These are phyloP conservation scores for Eupithecia exiguata DNA, from an alignment of 2,888 invertebrate genomes.

Conservation along the genomic window DNA sequence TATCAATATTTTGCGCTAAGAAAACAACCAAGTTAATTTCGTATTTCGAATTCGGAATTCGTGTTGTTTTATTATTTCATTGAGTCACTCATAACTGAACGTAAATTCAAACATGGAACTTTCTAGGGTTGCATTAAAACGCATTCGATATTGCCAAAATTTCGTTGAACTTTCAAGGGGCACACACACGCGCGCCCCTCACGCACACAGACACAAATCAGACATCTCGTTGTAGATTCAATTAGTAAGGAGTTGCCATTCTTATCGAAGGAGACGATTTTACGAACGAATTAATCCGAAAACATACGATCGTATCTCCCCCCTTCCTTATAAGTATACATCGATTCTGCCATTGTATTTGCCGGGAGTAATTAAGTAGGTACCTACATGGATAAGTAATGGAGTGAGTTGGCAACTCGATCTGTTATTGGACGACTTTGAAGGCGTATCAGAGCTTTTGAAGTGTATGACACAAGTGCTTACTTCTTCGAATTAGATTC, in stretches of 20 bases:
- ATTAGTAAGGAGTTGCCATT: constrained; percentile 83
- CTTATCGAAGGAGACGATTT: constrained; percentile 83
- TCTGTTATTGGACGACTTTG: constrained; percentile 43
- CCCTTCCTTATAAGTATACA: constrained; percentile 64
- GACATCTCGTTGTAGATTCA: constrained; percentile 83
- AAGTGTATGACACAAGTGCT: constrained; percentile 37
- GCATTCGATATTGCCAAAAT: constrained; percentile 55
- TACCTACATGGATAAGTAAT: constrained; percentile 58
- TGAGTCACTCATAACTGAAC: not conserved
- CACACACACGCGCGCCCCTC: constrained; percentile 55
- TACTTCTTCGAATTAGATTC: constrained; percentile 43
- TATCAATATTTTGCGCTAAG: constrained; percentile 25
- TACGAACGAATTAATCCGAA: constrained; percentile 84
- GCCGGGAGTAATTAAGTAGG: constrained; percentile 79
- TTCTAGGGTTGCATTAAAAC: constrained; percentile 44
- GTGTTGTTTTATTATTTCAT: constrained; percentile 9
- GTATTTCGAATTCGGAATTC: not conserved
- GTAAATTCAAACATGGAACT: constrained; percentile 27
- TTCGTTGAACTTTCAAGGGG: constrained; percentile 54
- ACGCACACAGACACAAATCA: constrained; percentile 72
- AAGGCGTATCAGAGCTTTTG: constrained; percentile 34
- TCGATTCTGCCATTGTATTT: constrained; percentile 75
- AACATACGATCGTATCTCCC: constrained; percentile 83
- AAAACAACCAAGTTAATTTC: constrained; percentile 10
- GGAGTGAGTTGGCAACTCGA: constrained; percentile 42